A percentile compares a stretch with the other conserved stretches of the same genome.
These are phyloP conservation scores for Zelleria hepariella DNA, from an alignment of 2,888 invertebrate genomes.

Conservation along the genomic window DNA sequence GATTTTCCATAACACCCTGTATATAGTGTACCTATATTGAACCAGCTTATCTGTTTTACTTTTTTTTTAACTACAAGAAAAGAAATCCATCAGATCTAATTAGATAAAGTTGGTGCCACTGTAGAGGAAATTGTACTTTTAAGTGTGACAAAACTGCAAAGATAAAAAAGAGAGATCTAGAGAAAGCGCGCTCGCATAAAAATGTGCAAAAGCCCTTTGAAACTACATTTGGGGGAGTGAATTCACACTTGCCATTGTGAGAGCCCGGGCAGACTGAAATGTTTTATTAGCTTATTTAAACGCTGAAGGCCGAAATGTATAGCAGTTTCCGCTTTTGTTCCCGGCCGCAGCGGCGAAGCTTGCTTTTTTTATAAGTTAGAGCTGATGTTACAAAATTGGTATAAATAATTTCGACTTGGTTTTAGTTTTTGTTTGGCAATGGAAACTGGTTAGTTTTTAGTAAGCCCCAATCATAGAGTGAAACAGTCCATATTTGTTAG, in stretches of 20 bases:
- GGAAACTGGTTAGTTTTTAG: no score
- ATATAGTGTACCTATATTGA: no score
- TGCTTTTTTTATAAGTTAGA: conserved; percentile 5
- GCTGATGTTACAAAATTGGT: not conserved
- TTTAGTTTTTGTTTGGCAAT: no score
- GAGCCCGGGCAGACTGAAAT: conserved; percentile 12
- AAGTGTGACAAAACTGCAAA: not conserved
- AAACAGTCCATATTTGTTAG: no score
- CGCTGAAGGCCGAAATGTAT: conserved; percentile 14
- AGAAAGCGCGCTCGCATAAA: not conserved
- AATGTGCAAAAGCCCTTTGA: not conserved
- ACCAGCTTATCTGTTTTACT: no score
- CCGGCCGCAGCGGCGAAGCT: conserved; percentile 9
- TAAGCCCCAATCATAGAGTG: no score
- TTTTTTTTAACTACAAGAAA: no score
- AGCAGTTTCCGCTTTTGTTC: conserved; percentile 16
- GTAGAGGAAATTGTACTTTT: not conserved
- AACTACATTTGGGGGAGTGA: conserved; percentile 4
- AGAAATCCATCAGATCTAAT: no score
- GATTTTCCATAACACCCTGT: no score
- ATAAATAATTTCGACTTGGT: not conserved
- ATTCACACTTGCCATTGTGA: conserved; percentile 16
- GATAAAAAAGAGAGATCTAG: not conserved
- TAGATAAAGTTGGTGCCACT: no score
- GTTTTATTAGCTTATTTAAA: conserved; percentile 22